These are phyloP conservation scores for Pogonocichla stellata DNA, from an alignment of 2,113 vertebrate species.

Conservation along the genomic window DNA sequence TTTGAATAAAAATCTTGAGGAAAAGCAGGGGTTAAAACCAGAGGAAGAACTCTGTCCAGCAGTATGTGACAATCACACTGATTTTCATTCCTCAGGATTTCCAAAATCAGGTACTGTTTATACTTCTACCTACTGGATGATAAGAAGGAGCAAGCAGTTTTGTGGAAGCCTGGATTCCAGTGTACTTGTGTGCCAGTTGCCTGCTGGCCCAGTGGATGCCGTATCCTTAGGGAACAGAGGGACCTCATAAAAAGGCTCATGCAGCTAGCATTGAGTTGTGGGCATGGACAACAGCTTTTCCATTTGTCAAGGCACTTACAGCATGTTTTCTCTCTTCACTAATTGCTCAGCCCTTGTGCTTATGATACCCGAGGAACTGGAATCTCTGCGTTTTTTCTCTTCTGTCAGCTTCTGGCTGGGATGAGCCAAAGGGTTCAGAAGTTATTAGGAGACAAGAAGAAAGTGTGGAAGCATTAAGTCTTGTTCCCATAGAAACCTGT, in stretches of 20 bases:
- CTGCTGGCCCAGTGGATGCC: neutral
- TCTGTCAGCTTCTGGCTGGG: neutral
- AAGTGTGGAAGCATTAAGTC: neutral
- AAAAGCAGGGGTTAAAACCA: neutral
- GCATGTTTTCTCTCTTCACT: neutral
- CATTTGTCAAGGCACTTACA: neutral
- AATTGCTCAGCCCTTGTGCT: neutral
- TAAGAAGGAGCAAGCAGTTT: neutral
- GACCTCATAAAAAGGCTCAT: neutral
- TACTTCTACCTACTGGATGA: neutral
- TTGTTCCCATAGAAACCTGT: conserved; percentile 43
- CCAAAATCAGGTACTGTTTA: neutral
- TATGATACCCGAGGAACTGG: neutral
- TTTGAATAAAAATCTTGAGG: neutral
- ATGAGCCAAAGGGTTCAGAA: neutral
- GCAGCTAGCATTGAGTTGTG: rapidly evolving
- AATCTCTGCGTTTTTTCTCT: neutral
- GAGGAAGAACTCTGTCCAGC: neutral
- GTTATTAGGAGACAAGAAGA: neutral
- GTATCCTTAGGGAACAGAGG: neutral
- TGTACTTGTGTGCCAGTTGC: neutral
- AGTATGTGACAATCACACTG: neutral
- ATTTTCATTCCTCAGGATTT: neutral
- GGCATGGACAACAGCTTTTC: neutral
- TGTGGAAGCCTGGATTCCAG: neutral